These are phyloP conservation scores for Numida meleagris DNA, from an alignment of 2,113 vertebrate species.

Conservation along the genomic window DNA sequence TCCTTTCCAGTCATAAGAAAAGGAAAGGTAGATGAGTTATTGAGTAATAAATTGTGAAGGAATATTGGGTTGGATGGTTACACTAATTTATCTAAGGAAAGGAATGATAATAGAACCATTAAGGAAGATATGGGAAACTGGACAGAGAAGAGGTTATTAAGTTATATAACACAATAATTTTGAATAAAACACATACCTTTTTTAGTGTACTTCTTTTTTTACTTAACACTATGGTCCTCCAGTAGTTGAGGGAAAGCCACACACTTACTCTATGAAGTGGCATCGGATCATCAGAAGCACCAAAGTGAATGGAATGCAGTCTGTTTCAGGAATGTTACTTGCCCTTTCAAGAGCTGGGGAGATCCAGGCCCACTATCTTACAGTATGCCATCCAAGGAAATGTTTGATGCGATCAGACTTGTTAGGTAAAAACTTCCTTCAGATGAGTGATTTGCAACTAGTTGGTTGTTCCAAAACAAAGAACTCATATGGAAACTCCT, in stretches of 20 bases:
- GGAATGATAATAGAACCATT: neutral
- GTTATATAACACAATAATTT: neutral
- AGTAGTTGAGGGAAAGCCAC: neutral
- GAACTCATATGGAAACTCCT: neutral
- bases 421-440: neutral
- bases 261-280: neutral
- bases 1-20: conserved; percentile 24
- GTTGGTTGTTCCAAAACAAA: neutral
- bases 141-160: neutral
- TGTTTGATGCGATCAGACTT: too few relatives aligned
- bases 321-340: neutral
- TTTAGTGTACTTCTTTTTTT: neutral
- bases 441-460: neutral
- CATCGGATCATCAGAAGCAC: neutral
- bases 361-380: too few relatives aligned
- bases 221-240: neutral
- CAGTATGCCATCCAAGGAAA: neutral
- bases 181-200: neutral
- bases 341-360: neutral
- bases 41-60: conserved; percentile 19
- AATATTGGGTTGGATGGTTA: conserved; percentile 17
- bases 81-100: neutral
- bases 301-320: neutral
- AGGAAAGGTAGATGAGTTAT: neutral
- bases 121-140: neutral